Conservation (phyloP, 2,113 vertebrate genomes). For the Scortum barcoo region DNA sequence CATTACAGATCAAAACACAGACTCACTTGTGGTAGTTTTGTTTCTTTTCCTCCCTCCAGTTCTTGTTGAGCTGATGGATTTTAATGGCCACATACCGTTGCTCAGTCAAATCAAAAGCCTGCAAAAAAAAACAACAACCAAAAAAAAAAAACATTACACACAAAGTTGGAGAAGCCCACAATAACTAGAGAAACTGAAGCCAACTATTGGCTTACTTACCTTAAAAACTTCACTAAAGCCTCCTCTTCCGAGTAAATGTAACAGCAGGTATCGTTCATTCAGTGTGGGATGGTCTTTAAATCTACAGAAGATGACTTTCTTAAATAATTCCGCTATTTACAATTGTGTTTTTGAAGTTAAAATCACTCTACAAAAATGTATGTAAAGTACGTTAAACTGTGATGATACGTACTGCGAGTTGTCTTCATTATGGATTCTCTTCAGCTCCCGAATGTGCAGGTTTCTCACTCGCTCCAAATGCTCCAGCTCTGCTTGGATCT, state of each 20-base stretch:
- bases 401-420: slow-evolving; percentile 91
- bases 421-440: slow-evolving; percentile 98
- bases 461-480: slow-evolving; percentile 95
- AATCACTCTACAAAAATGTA: not conserved
- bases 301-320: slow-evolving; percentile 74
- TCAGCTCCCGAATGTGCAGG: slow-evolving; percentile 96
- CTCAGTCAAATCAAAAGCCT: slow-evolving; percentile 97
- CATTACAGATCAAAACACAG: not conserved
- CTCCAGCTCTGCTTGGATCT: slow-evolving; percentile 95
- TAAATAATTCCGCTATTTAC: not conserved
- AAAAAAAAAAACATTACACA: not conserved
- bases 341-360: not conserved
- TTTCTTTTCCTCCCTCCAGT: slow-evolving; percentile 98
- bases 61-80: slow-evolving; percentile 99
- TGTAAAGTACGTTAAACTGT: not conserved
- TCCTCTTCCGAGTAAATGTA: slow-evolving; percentile 94
- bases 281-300: slow-evolving; percentile 98
- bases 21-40: slow-evolving; percentile 96
- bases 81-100: slow-evolving; percentile 98
- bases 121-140: slow-evolving; percentile 21
- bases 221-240: slow-evolving; percentile 99
- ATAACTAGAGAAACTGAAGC: not conserved
- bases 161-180: not conserved
- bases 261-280: slow-evolving; percentile 95
- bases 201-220: slow-evolving; percentile 75